Percentiles rank a stretch among this genome's conserved stretches.
Conservation (phyloP, 2,888 invertebrate genomes). For the Schrankia costaestrigalis region DNA sequence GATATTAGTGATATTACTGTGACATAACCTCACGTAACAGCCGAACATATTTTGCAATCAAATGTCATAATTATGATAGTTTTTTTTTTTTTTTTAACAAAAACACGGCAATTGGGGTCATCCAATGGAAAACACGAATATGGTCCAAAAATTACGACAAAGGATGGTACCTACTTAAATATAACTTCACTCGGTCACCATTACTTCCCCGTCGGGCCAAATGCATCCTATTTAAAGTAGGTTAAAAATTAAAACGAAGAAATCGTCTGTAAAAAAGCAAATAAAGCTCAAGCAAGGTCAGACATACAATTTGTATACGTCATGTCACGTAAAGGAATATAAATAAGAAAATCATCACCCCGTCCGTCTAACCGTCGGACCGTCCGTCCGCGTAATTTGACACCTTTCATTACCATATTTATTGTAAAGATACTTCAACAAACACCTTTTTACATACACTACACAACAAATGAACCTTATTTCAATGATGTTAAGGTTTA, state of each 20-base stretch:
- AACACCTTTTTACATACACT: conserved; percentile 7
- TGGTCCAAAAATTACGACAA: no score
- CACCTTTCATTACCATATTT: conserved; percentile 79
- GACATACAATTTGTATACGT: conserved; percentile 53
- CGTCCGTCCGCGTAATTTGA: conserved; percentile 71
- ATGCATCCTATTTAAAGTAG: no score
- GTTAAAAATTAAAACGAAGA: not conserved
- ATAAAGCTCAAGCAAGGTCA: conserved; percentile 49
- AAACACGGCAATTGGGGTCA: no score
- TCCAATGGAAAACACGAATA: no score
- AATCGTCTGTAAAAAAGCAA: not conserved
- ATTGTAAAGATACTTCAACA: conserved; percentile 52
- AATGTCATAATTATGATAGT: no score
- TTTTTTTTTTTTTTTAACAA: no score
- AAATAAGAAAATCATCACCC: conserved; percentile 68
- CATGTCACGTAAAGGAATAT: conserved; percentile 36
- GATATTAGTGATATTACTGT: no score
- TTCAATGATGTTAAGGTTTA: conserved; percentile 14
- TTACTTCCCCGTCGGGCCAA: no score
- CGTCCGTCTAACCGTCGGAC: conserved; percentile 58
- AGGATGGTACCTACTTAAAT: no score
- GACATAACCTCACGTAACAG: no score
- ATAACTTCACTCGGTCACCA: no score
- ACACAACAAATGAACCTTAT: not conserved
- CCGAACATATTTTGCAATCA: no score